Conservation (phyloP, 37 sponge, comb jelly and placozoan species). For the Eunapius fragilis region DNA sequence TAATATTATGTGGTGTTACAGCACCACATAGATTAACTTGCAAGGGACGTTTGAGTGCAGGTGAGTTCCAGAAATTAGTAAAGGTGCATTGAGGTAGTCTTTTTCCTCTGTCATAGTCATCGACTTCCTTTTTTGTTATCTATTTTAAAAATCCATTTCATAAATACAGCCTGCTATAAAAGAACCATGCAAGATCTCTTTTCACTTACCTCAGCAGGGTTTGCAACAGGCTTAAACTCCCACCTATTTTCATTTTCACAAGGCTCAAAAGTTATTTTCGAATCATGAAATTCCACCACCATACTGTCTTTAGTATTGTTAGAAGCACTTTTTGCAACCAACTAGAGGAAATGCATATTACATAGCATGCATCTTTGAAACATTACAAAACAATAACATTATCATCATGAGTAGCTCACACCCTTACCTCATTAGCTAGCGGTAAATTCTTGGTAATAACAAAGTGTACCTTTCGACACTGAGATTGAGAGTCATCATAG, state of each 20-base stretch:
- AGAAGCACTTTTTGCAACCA: not conserved
- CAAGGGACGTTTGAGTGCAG: too few relatives aligned
- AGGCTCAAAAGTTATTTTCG: not conserved
- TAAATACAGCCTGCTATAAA: too few relatives aligned
- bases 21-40: too few relatives aligned
- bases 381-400: too few relatives aligned
- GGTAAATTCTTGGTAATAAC: not conserved
- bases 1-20: too few relatives aligned
- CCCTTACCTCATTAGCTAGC: not conserved
- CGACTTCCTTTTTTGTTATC: too few relatives aligned
- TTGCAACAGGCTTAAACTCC: not conserved
- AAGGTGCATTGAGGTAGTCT: too few relatives aligned
- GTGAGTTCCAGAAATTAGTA: too few relatives aligned
- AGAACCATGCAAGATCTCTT: not conserved
- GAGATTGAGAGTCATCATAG: not conserved
- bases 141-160: too few relatives aligned
- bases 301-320: not conserved
- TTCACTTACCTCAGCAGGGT: not conserved
- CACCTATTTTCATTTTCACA: not conserved
- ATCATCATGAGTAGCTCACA: not conserved
- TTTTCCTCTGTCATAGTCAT: too few relatives aligned
- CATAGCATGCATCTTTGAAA: too few relatives aligned
- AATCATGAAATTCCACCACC: not conserved
- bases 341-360: not conserved
- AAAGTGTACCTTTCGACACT: not conserved